Percentiles rank a stretch among this genome's conserved stretches.
Conservation (phyloP, 2,797 vertebrate species). For the Spheniscus humboldti region DNA sequence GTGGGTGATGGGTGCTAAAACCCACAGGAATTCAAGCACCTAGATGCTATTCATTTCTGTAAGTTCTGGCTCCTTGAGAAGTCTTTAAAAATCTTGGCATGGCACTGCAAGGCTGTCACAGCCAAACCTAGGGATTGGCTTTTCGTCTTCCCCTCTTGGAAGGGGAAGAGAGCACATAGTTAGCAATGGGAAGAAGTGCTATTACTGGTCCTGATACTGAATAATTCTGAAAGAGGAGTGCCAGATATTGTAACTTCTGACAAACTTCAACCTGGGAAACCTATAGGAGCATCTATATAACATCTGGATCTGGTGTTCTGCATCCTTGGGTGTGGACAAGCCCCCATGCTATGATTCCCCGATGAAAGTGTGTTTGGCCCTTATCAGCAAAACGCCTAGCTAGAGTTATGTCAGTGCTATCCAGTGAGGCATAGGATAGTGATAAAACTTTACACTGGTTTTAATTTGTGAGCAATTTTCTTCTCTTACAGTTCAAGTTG, state of each 20-base stretch:
- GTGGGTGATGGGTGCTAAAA: not conserved
- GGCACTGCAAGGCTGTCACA: not conserved
- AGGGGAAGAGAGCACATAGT: not conserved
- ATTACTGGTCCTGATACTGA: not conserved
- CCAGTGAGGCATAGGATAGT: not conserved
- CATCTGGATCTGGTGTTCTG: not conserved
- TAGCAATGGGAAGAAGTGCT: not conserved
- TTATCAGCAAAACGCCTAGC: not conserved
- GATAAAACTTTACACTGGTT: not conserved
- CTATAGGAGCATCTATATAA: rapidly evolving
- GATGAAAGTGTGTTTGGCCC: not conserved
- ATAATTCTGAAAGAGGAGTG: not conserved
- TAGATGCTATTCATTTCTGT: not conserved
- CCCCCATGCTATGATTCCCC: not conserved
- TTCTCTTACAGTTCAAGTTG: not conserved
- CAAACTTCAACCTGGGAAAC: not conserved
- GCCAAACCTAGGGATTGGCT: not conserved
- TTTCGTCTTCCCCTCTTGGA: not conserved
- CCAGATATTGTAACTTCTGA: not conserved
- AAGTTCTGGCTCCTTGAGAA: not conserved
- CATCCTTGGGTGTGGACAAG: not conserved
- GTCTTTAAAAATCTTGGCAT: not conserved
- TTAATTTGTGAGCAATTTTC: not conserved
- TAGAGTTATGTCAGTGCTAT: not conserved
- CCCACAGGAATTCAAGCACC: not conserved